Evolutionary conservation across 1,140 invertebrate species (phyloP), one percentile per base, ranked within the genome.

Genomic region (Wiebesia pumilae): DNA sequence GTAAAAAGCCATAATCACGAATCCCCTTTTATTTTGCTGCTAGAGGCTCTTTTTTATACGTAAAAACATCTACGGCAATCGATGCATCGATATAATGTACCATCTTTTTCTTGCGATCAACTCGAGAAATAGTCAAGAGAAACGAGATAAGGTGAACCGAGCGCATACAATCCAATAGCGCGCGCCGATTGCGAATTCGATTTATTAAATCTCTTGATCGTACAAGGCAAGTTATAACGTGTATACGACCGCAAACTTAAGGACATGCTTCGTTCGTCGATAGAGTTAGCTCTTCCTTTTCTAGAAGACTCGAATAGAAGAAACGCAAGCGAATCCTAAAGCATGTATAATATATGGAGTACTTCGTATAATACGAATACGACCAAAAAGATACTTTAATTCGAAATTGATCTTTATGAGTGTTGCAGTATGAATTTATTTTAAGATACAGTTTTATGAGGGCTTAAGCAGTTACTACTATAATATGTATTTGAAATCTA

Each of bases 171-270:
- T 82, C 21, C 12, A n/a, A 62, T 21, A 51, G 35, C 54, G 47
- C 6, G 51, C 38, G 54, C 58, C 58, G 71, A 75, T 83, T 67
- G 58, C 73, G 73, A 77, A 84, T 78, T 58, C 83, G 83, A 84
- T 77, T 84, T 84, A 84, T 84, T 84, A 67, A 84, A 84, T 84
- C 83, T 84, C 54, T 27, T 73, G 83, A 84, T 84, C 83, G 73
- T 77, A 78, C 73, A 77, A 58, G 83, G 73, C 71, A 75, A 78
- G n/a, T 75, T 83, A 54, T 83, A 40, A 58, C 81, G 43, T 78
- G 7, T 40, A 43, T 33, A 24, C 58, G 24, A 81, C 16, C 40
- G 62, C 65, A 6, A 58, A 62, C 58, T 81, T 80, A 80, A 62
- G 58, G 79, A 81, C 58, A 81, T 81, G 54, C 62, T 24, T 81